phyloP scores from a whole-genome alignment of 2,888 invertebrate species.

The Cyclophora punctaria region DNA sequence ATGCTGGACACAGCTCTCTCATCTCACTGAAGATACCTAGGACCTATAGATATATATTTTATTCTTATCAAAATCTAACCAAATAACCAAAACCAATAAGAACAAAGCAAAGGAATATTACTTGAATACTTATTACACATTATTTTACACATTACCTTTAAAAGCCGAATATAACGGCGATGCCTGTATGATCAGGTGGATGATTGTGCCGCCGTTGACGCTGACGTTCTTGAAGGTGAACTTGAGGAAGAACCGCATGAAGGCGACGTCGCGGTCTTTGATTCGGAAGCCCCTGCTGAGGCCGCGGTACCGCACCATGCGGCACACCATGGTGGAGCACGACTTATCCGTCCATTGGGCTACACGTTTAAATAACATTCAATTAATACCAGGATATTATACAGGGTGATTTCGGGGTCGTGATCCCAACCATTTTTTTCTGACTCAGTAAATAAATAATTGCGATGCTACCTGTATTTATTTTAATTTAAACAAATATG shows the following conservation, averaged over 20 bases:
- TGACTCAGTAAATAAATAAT: too few relatives aligned
- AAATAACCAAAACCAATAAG: too few relatives aligned
- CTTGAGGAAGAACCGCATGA: conserved; percentile 83
- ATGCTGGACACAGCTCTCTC: too few relatives aligned
- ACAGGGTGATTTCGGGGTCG: too few relatives aligned
- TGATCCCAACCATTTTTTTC: too few relatives aligned
- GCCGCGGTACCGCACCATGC: conserved; percentile 79
- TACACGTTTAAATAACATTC: conserved; percentile 12
- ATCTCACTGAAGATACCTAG: too few relatives aligned
- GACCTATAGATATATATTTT: too few relatives aligned
- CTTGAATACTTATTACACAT: neutral
- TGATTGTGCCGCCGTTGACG: conserved; percentile 66
- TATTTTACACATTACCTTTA: conserved; percentile 26
- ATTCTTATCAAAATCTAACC: too few relatives aligned
- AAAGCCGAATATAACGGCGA: conserved; percentile 84
- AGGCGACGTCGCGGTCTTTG: conserved; percentile 74
- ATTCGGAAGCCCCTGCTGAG: conserved; percentile 76
- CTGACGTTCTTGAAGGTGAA: conserved; percentile 79
- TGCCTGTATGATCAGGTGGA: conserved; percentile 82
- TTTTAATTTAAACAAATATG: too few relatives aligned
- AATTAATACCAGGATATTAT: too few relatives aligned
- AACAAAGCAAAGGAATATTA: too few relatives aligned
- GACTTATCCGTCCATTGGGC: conserved; percentile 4
- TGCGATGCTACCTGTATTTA: too few relatives aligned
- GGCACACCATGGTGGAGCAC: conserved; percentile 38